Evolutionary conservation across 2,797 vertebrate genomes (phyloP).

Genomic region (Chiroxiphia lanceolata): DNA sequence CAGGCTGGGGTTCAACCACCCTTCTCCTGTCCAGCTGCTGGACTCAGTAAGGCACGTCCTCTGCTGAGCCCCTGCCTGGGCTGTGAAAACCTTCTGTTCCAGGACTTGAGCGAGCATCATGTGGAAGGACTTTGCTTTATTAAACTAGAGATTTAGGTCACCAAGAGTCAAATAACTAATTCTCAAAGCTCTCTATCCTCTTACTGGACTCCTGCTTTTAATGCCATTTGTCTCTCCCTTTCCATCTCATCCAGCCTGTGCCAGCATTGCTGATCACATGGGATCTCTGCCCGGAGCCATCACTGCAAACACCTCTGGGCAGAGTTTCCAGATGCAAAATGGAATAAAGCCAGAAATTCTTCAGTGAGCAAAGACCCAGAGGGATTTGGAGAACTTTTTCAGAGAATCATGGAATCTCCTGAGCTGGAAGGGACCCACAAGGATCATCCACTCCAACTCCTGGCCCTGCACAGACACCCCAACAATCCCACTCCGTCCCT

Average conservation of each 20-base stretch:
- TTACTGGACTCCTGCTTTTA: conserved; percentile 38
- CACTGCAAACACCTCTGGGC: background rate
- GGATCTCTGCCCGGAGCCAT: background rate
- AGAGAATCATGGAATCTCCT: background rate
- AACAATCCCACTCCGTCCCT: background rate
- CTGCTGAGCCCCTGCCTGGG: background rate
- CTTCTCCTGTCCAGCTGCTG: background rate
- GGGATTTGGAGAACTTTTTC: background rate
- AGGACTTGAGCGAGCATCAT: background rate
- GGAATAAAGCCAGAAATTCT: background rate
- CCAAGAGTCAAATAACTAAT: conserved; percentile 60
- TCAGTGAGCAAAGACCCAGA: background rate
- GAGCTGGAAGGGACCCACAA: rapidly evolving
- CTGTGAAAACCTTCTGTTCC: background rate
- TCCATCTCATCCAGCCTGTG: background rate
- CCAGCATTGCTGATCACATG: rapidly evolving
- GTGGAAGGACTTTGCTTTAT: conserved; percentile 56
- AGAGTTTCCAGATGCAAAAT: background rate
- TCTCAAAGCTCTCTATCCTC: conserved; percentile 58
- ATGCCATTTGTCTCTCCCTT: conserved; percentile 14
- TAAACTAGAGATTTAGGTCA: conserved; percentile 61
- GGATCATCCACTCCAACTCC: rapidly evolving
- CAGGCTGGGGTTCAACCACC: background rate
- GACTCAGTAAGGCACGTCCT: background rate
- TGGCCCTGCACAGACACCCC: background rate